Conservation (phyloP, 2,797 vertebrate species). For the Erpetoichthys calabaricus region DNA sequence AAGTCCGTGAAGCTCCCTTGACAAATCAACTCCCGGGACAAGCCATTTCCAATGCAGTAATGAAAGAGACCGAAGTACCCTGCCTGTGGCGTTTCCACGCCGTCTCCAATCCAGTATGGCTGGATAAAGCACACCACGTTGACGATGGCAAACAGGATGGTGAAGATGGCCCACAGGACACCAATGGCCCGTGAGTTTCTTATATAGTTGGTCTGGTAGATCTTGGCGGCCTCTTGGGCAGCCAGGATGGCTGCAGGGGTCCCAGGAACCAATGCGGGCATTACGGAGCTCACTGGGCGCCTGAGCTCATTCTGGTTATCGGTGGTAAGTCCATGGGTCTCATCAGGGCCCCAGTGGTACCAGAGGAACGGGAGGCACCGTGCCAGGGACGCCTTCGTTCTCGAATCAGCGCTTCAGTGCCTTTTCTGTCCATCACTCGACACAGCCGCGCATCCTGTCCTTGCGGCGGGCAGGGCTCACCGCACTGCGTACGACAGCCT, state of each 20-base stretch:
- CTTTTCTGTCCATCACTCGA: too few relatives aligned
- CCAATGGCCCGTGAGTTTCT: slow-evolving; percentile 89
- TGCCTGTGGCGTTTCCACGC: slow-evolving; percentile 81
- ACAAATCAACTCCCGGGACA: slow-evolving; percentile 75
- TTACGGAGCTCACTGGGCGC: too few relatives aligned
- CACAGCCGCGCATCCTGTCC: too few relatives aligned
- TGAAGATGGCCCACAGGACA: slow-evolving; percentile 92
- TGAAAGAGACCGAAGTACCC: slow-evolving; percentile 95
- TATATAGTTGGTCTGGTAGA: slow-evolving; percentile 91
- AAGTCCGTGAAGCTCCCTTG: slow-evolving; percentile 91
- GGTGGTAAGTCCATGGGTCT: too few relatives aligned
- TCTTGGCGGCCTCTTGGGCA: slow-evolving; percentile 84
- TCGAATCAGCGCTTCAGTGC: too few relatives aligned
- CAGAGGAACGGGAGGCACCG: too few relatives aligned
- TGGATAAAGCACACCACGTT: slow-evolving; percentile 92
- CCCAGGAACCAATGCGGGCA: slow-evolving; percentile 40
- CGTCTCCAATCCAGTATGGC: slow-evolving; percentile 94
- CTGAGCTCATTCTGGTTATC: too few relatives aligned
- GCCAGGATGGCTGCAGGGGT: slow-evolving; percentile 75
- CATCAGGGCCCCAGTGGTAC: too few relatives aligned
- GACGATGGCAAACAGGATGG: slow-evolving; percentile 86
- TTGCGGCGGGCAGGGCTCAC: too few relatives aligned
- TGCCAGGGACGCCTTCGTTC: too few relatives aligned
- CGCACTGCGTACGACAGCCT: too few relatives aligned
- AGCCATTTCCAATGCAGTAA: slow-evolving; percentile 78